Evolutionary conservation across 2,888 invertebrate genomes (phyloP).

Genomic region (Rosalia funebris): DNA sequence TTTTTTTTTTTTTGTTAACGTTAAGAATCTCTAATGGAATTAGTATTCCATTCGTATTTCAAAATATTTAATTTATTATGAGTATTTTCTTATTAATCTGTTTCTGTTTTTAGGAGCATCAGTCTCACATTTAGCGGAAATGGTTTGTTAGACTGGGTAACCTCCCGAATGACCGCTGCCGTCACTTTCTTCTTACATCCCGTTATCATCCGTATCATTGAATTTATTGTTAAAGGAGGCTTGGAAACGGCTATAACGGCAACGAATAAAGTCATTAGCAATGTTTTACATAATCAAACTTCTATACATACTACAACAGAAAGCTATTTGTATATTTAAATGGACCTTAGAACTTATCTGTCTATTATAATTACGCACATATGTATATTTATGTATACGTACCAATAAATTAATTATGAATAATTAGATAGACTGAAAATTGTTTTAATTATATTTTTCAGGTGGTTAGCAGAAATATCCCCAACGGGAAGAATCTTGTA

Average conservation of each 20-base stretch:
- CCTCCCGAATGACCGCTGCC: conserved; percentile 63
- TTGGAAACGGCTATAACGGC: conserved; percentile 57
- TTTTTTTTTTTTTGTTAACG: no score
- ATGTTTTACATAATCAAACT: neutral
- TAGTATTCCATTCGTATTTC: no score
- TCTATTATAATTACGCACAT: neutral
- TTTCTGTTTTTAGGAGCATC: conserved; percentile 39
- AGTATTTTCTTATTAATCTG: no score
- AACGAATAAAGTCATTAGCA: conserved; percentile 59
- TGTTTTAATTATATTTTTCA: no score
- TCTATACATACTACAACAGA: neutral
- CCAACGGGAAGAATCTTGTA: no score
- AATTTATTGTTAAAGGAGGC: conserved; percentile 60
- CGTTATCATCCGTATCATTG: conserved; percentile 64
- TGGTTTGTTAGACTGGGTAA: conserved; percentile 46
- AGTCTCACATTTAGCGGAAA: conserved; percentile 39
- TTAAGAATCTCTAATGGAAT: no score
- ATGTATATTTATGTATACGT: neutral
- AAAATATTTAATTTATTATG: no score
- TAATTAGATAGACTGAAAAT: no score
- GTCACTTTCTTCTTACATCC: conserved; percentile 66
- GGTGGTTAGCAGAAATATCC: no score
- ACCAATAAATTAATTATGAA: no score
- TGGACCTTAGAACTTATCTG: no score
- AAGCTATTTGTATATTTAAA: neutral